Evolutionary conservation across 1,140 invertebrate species (phyloP), one percentile per base, ranked within the genome.

Genomic region (Nomia melanderi): DNA sequence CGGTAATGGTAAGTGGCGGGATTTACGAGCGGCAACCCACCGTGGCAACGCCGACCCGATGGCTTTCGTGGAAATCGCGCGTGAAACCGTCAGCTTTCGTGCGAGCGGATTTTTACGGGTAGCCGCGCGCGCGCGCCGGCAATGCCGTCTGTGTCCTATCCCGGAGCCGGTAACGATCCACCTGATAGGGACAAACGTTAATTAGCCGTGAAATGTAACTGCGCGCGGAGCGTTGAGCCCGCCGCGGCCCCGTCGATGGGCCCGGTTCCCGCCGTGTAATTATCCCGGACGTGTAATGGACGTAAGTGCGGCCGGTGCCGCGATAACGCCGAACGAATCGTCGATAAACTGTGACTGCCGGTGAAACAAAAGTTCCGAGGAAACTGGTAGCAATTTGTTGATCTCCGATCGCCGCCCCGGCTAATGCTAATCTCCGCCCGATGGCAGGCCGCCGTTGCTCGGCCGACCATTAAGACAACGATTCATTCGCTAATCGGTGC

Each of bases 1-100:
- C 88, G 88, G 88, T 88, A 89, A 88, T 86, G 65, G 88, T 80
- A 88, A 88, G 78, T 87, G 85, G 80, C 71, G 69, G 80, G 87
- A 89, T 89, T 87, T 88, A 88, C 82, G 84, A 88, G 87, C 82
- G 72, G 66, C 86, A 77, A 84, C 78, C 78, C 81, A 71, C 78
- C 78, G 59, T 56, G 75, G 69, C 67, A 78, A 81, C 81, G 69
- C 53, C 66, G 53, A 66, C 64, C 56, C 77, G 75, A 83, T 85
- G 82, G 39, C 33, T 74, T 85, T 83, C 75, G 78, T 59, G 66
- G 81, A 81, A 81, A 85, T 84, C 74, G 60, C 83, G 56, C 80
- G 74, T 20, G 47, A 50, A 29, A 79, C 47, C 53, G 71, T 63
- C 50, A 65, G 56, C 27, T 76, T 70, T 80, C 73, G 72, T 25